Conservation (phyloP, 2,888 invertebrate genomes). For the Nomada fabriciana region DNA sequence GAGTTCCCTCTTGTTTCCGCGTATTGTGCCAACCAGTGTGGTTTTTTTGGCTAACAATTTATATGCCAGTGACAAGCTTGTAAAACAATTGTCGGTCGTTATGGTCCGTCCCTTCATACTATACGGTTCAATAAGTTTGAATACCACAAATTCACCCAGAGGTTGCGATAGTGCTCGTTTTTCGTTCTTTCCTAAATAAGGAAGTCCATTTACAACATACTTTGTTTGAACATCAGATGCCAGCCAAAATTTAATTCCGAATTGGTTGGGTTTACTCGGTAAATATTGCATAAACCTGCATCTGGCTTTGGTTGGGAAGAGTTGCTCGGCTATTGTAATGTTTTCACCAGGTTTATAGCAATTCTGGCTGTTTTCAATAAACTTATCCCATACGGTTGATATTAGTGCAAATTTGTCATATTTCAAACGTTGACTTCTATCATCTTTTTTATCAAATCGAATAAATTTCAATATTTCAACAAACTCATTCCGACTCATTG, state of each 20-base stretch:
- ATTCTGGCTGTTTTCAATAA: too few species aligned
- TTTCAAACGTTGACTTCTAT: too few species aligned
- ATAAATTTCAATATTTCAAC: too few species aligned
- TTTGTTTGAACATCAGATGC: constrained; percentile 18
- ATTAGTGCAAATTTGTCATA: too few species aligned
- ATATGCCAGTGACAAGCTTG: neutral
- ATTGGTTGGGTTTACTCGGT: neutral
- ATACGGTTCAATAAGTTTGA: too few species aligned
- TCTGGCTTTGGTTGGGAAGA: constrained; percentile 5
- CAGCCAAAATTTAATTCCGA: constrained; percentile 28
- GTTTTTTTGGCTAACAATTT: constrained; percentile 25
- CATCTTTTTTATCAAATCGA: too few species aligned
- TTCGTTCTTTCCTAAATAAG: constrained; percentile 24
- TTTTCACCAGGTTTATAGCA: neutral
- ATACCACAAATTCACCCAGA: constrained; percentile 10
- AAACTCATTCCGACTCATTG: too few species aligned
- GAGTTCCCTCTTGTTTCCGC: constrained; percentile 12
- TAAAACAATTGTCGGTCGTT: constrained; percentile 18
- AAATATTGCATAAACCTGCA: constrained; percentile 1
- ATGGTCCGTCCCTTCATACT: constrained; percentile 13
- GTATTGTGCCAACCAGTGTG: constrained; percentile 17
- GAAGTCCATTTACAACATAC: constrained; percentile 30
- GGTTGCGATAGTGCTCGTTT: constrained; percentile 11
- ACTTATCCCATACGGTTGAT: too few species aligned
- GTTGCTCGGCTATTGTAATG: constrained; percentile 14